A percentile compares a stretch with the other conserved stretches of the same genome.
Evolutionary conservation across 1,140 invertebrate species (phyloP).

Genomic region (Drosophila willistoni): DNA sequence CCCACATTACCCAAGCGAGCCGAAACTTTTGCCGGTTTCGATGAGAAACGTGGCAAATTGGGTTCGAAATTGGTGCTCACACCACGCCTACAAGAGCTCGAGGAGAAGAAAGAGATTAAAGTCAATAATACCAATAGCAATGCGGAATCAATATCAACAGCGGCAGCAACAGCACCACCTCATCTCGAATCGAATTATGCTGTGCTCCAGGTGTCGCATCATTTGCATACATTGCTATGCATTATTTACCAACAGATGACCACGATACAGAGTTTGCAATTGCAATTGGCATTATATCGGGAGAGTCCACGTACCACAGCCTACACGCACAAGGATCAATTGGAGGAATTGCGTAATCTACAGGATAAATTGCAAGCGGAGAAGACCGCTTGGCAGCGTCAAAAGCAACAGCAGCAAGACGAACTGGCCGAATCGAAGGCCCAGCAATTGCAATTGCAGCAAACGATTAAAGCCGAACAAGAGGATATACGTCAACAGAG

Average conservation of each 20-base stretch:
- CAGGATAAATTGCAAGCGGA: slow-evolving; percentile 91
- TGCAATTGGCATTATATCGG: slow-evolving; percentile 86
- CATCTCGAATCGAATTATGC: slow-evolving; percentile 87
- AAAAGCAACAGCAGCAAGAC: slow-evolving; percentile 86
- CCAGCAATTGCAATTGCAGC: slow-evolving; percentile 84
- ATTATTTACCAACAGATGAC: slow-evolving; percentile 94
- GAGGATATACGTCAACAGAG: slow-evolving; percentile 93
- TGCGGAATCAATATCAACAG: not conserved
- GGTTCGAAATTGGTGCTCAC: slow-evolving; percentile 63
- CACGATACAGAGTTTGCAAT: slow-evolving; percentile 89
- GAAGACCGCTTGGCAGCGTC: slow-evolving; percentile 89
- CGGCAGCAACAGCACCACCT: slow-evolving; percentile 49
- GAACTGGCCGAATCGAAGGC: slow-evolving; percentile 87
- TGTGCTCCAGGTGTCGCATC: slow-evolving; percentile 90
- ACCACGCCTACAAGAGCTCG: slow-evolving; percentile 72
- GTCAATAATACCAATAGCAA: slow-evolving; percentile 32
- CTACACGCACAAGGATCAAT: slow-evolving; percentile 88
- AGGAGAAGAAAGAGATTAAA: slow-evolving; percentile 66
- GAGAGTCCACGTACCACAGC: slow-evolving; percentile 83
- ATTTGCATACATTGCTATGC: slow-evolving; percentile 91
- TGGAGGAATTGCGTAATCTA: slow-evolving; percentile 89
- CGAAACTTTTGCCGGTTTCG: slow-evolving; percentile 97
- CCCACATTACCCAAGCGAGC: slow-evolving; percentile 94
- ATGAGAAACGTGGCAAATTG: slow-evolving; percentile 85
- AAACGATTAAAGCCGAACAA: slow-evolving; percentile 89